Evolutionary conservation across 2,888 invertebrate genomes (phyloP).

Genomic region (Stegana nigrithorax): DNA sequence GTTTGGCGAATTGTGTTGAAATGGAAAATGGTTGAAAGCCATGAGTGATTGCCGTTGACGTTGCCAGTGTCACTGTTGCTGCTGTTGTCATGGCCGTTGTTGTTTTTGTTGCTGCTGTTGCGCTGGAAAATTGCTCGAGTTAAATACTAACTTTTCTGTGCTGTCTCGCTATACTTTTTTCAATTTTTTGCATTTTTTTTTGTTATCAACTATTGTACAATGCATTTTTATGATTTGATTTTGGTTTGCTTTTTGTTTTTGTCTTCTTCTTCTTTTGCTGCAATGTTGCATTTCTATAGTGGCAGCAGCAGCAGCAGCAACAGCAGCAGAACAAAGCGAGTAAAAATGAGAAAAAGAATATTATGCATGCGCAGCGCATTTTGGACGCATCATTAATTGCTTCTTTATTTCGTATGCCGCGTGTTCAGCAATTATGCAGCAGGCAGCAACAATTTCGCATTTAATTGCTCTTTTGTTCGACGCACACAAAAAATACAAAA

Average conservation of each 20-base stretch:
- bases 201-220: constrained; percentile 28
- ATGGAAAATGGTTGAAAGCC: background rate
- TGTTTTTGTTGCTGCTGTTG: constrained; percentile 5
- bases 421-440: constrained; percentile 62
- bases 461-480: constrained; percentile 63
- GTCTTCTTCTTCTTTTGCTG: constrained; percentile 20
- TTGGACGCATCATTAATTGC: constrained; percentile 56
- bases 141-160: background rate
- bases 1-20: constrained; percentile 39
- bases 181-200: background rate
- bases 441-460: constrained; percentile 58
- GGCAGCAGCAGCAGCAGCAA: background rate
- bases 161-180: background rate
- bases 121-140: constrained; percentile 38
- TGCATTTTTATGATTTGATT: constrained; percentile 32
- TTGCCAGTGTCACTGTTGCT: too few relatives aligned
- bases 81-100: too few relatives aligned
- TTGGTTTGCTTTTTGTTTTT: too few relatives aligned
- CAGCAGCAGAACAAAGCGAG: background rate
- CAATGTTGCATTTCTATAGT: constrained; percentile 6
- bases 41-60: constrained; percentile 19
- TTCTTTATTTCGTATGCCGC: constrained; percentile 56
- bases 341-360: constrained; percentile 42
- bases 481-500: background rate
- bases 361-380: constrained; percentile 65